Evolutionary conservation across 2,113 vertebrate genomes (phyloP), one percentile per base, ranked within the genome.

Genomic region (Tor tambroides): DNA sequence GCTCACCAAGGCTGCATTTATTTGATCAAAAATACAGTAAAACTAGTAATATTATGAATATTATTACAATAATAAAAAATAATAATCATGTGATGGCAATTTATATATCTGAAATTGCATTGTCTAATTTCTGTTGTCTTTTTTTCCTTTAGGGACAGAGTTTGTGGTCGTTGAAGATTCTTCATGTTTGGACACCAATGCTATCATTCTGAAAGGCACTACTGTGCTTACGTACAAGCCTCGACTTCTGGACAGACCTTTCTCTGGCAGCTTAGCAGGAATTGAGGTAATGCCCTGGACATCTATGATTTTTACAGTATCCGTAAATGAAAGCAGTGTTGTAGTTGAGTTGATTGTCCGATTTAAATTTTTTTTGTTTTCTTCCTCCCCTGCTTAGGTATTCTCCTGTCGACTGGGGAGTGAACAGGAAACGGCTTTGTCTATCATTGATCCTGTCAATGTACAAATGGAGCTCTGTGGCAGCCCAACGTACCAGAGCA

Each of bases 211-310:
- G 85, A 99, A 99, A 90, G 98, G 98, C n/a, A 99, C 98, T 3
- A 98, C 98, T 0, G 98, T 99, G 54, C 97, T 99, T 15, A 99
- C 98, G 5, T 99, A 99, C 85, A 99, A 99, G 88, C 98, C 98
- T 80, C 96, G 96, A 6, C 87, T 99, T 38, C 87, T 96, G 1
- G 98, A 99, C 90, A 95, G 96, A 3, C 98, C 98, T 30, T 99
- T 99, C 90, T 99, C 97, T 72, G 98, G 98, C 38, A 98, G 96
- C 87, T 94, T 99, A 54, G 98, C 96, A 89, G 98, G 97, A 83
- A 95, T 99, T 23, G 98, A 99, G 97, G 98, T 99, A 89, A 95
- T 88, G 54, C 80, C 35, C 56, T 78, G 21, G 41, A 83, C 3
- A 8, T 30, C 63, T 30, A 5, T n/a, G 10, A n/a, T 38, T 80